Evolutionary conservation across 2,888 invertebrate species (phyloP).

Genomic region (Cephus pygmeus): DNA sequence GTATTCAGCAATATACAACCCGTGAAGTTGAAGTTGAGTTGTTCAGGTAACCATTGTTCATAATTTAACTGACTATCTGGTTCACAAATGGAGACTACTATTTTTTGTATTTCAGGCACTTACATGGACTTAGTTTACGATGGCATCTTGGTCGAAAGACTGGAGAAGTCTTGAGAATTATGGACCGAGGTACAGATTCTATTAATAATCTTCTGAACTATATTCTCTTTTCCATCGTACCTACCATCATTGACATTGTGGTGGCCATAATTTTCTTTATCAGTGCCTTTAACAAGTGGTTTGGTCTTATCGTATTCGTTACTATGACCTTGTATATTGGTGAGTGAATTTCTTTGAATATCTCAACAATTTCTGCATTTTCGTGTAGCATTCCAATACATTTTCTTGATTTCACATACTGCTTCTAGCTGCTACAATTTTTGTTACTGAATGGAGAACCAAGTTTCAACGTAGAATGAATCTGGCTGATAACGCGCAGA

Average conservation of each 20-base stretch:
- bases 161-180: slow-evolving; percentile 94
- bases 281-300: slow-evolving; percentile 90
- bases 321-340: slow-evolving; percentile 95
- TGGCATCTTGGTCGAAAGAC: slow-evolving; percentile 98
- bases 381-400: not conserved
- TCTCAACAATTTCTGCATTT: not conserved
- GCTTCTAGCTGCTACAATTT: slow-evolving; percentile 81
- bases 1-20: slow-evolving; percentile 95
- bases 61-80: not conserved
- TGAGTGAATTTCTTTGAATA: slow-evolving; percentile 67
- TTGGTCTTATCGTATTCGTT: slow-evolving; percentile 92
- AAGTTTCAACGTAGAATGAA: slow-evolving; percentile 96
- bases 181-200: slow-evolving; percentile 97
- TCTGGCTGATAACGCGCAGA: slow-evolving; percentile 90
- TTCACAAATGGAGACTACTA: not conserved
- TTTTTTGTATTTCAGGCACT: slow-evolving; percentile 75
- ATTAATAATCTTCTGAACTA: slow-evolving; percentile 94
- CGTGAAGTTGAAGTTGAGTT: slow-evolving; percentile 83
- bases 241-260: slow-evolving; percentile 92
- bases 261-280: slow-evolving; percentile 93
- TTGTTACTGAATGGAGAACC: slow-evolving; percentile 97
- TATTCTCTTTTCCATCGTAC: slow-evolving; percentile 91
- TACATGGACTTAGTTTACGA: slow-evolving; percentile 89
- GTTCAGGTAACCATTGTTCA: slow-evolving; percentile 42
- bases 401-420: not conserved